Conservation (phyloP, 2,113 vertebrate genomes). For the Girardinichthys multiradiatus region DNA sequence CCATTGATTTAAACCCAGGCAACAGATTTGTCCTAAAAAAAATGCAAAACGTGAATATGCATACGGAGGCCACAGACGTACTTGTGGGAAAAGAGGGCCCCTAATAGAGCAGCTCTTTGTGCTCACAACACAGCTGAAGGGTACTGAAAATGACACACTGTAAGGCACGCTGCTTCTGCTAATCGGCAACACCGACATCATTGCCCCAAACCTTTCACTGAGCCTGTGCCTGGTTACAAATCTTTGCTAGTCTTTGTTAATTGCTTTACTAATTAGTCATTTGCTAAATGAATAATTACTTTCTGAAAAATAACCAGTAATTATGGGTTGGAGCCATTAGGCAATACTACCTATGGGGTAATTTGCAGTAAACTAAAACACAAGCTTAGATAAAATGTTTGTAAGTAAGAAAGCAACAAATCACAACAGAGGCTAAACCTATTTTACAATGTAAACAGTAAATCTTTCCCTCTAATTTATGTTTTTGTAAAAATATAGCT, state of each 20-base stretch:
- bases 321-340: constrained; percentile 6
- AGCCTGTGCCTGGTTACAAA: constrained; percentile 47
- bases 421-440: constrained; percentile 17
- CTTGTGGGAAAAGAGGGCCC: constrained; percentile 59
- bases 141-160: constrained; percentile 62
- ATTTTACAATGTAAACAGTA: neutral
- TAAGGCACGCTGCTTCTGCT: constrained; percentile 58
- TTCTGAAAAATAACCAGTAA: constrained; percentile 16
- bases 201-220: constrained; percentile 50
- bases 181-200: constrained; percentile 58
- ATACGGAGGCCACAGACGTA: constrained; percentile 32
- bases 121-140: constrained; percentile 57
- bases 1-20: constrained; percentile 41
- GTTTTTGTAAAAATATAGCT: neutral
- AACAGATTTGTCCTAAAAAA: constrained; percentile 38
- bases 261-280: constrained; percentile 58
- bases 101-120: constrained; percentile 62
- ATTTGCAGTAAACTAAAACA: constrained; percentile 16
- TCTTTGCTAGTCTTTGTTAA: constrained; percentile 44
- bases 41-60: constrained; percentile 42
- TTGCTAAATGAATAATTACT: constrained; percentile 57
- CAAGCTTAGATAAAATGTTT: constrained; percentile 28
- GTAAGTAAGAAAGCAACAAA: constrained; percentile 5
- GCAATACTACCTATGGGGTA: neutral
- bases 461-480: constrained; percentile 10